Evolutionary conservation across 1,140 invertebrate species (phyloP), one percentile per base, ranked within the genome.

Genomic region (Macrobrachium rosenbergii): DNA sequence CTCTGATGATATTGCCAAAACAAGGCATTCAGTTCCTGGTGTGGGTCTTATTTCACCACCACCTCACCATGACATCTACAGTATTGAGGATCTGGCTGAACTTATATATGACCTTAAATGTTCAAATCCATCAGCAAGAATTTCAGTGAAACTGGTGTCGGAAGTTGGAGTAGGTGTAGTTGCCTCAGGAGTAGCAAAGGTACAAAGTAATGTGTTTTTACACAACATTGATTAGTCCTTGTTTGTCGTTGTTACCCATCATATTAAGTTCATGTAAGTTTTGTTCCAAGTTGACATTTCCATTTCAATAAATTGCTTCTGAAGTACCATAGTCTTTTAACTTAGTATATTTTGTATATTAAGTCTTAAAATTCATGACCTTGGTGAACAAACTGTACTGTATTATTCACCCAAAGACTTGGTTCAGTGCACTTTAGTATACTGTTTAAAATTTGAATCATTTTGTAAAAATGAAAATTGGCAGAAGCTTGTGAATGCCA

Each of bases 11-110:
- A 99, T 99, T 91, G 99, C 98, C 10, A 94, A 95, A 85, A 99
- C 98, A 2, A 94, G 99, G 77, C 97, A 99, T 92, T 99, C 98
- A 0, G 98, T 99, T 5, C 94, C 98, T 10, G 98, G 98, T 11
- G 99, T 99, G n/a, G 99, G 99, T 78, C 93, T 99, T 1, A 99
- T 99, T 91, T 99, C 98, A 1, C 99, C 99, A 59, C 98, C 99
- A 10, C 99, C 99, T 10, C 99, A 99, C 93, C 99, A 99, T 92
- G 98, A 99, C 91, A 99, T 99, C 92, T 99, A 99, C 93, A 99
- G 98, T 60, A 99, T 99, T 91, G 99, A 99, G 93, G 99, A 99
- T 94, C 93, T 99, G 90, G 97, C 98, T 2, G 97, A 99, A 93
- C 93, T 99, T 62, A 99, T 99, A 91, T 99, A 99, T 91, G 99